Evolutionary conservation across 2,113 vertebrate species (phyloP), one percentile per base, ranked within the genome.

Genomic region (Semicossyphus pulcher): DNA sequence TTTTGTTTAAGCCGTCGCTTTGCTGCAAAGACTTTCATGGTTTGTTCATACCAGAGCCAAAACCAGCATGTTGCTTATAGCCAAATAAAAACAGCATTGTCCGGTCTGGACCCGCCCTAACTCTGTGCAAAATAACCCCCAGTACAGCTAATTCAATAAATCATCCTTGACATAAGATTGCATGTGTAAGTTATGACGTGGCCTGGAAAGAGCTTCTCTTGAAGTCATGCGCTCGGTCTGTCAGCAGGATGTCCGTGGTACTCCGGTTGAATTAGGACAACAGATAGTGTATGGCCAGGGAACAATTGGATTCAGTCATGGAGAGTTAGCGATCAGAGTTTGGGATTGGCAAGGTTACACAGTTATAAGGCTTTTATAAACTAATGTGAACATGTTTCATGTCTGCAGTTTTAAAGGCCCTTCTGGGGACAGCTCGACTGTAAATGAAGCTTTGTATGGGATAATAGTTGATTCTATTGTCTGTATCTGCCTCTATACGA

Each of bases 1-100:
- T 65, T 84, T 83, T 72, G 42, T 57, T 82, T n/a, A 75, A 88
- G 54, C 68, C 78, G 45, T 39, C 78, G 78, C 48, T 76, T 74
- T 84, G 67, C 47, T 71, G 48, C 57, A 79, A 73, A 85, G 68
- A 62, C 54, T 72, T 62, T 71, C 69, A 85, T 69, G 60, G 42
- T 60, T 81, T 80, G 71, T 86, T 72, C 29, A 45, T 69, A 73
- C 72, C 78, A 66, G 74, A 85, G 52, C n/a, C 11, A 3, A 2
- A 32, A 81, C 87, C 82, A 89, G 54, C 31, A 20, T 36, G 54
- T 29, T 65, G 47, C 45, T 68, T 23, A 16, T 45, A 65, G 76
- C 48, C 85, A 81, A 20, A 65, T 34, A 36, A 45, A 44, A 75
- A 80, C 69, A 74, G 51, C 60, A 52, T 79, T 69, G 47, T 76